These are phyloP conservation scores for Eretmochelys imbricata DNA, from an alignment of 2,113 vertebrate species.

Conservation along the genomic window DNA sequence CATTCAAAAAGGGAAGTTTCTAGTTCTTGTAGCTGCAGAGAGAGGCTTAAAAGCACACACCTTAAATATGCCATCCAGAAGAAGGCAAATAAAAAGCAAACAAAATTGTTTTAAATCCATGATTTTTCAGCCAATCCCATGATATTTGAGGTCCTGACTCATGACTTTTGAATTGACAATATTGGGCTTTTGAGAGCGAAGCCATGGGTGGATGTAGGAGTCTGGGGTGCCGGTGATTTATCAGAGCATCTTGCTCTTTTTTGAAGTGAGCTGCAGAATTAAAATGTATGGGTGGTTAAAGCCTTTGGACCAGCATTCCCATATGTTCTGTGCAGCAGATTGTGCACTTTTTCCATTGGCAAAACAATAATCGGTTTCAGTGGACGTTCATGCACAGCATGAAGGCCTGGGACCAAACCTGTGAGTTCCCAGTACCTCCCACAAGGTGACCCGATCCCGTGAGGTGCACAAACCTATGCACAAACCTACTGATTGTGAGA, in stretches of 20 bases:
- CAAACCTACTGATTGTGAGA: background rate
- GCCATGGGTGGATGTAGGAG: no score
- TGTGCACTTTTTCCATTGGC: background rate
- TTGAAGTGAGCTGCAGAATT: background rate
- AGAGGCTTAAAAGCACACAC: background rate
- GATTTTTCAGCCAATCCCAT: background rate
- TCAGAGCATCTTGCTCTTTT: background rate
- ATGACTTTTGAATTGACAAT: background rate
- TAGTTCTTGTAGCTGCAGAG: background rate
- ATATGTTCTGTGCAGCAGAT: background rate
- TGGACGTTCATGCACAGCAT: no score
- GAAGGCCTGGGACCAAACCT: rapidly evolving
- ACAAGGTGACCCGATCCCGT: background rate
- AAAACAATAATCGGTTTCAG: background rate
- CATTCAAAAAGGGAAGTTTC: background rate
- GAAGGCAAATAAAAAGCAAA: background rate
- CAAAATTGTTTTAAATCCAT: background rate
- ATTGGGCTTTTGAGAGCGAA: background rate
- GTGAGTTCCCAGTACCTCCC: rapidly evolving
- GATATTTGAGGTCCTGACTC: background rate
- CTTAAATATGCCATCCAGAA: background rate
- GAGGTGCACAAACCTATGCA: background rate
- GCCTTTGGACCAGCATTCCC: background rate
- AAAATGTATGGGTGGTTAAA: background rate
- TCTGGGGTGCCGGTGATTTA: background rate